Conservation (phyloP, 2,888 invertebrate genomes). For the Archips crataeganus region DNA sequence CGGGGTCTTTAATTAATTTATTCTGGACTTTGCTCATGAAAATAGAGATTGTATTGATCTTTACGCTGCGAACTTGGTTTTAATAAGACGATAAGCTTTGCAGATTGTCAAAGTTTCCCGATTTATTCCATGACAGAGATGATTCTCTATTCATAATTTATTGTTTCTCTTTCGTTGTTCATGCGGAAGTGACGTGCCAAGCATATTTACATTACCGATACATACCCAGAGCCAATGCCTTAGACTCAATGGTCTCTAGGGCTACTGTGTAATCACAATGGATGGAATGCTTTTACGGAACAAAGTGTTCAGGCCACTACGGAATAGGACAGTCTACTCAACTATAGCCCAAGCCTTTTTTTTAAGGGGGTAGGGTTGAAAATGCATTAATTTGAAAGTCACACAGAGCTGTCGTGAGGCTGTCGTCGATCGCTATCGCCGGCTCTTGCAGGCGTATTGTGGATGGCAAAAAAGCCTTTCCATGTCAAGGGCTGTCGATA, state of each 20-base stretch:
- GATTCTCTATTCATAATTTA: constrained; percentile 8
- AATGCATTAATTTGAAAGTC: constrained; percentile 12
- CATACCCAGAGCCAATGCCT: constrained; percentile 26
- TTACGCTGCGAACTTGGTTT: not conserved
- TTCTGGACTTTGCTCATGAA: constrained; percentile 6
- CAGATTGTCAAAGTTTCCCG: not conserved
- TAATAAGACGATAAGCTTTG: not conserved
- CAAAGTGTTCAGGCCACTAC: constrained; percentile 60
- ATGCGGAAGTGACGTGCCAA: constrained; percentile 35
- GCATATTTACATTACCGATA: constrained; percentile 37
- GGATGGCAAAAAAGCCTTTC: constrained; percentile 80
- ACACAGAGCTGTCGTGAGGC: constrained; percentile 26
- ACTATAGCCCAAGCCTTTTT: constrained; percentile 20
- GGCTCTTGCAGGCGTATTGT: constrained; percentile 69
- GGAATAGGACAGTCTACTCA: constrained; percentile 19
- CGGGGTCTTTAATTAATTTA: constrained; percentile 8
- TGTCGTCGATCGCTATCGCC: constrained; percentile 38
- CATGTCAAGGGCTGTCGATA: constrained; percentile 79
- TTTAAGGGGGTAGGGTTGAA: constrained; percentile 25
- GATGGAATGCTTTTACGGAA: constrained; percentile 65
- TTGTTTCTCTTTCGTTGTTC: constrained; percentile 30
- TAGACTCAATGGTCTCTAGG: constrained; percentile 30
- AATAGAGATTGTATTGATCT: constrained; percentile 8
- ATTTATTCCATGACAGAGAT: not conserved
- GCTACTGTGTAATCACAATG: constrained; percentile 49